Evolutionary conservation across 2,797 vertebrate genomes (phyloP).

Genomic region (Tokudaia tokunoshimensis): DNA sequence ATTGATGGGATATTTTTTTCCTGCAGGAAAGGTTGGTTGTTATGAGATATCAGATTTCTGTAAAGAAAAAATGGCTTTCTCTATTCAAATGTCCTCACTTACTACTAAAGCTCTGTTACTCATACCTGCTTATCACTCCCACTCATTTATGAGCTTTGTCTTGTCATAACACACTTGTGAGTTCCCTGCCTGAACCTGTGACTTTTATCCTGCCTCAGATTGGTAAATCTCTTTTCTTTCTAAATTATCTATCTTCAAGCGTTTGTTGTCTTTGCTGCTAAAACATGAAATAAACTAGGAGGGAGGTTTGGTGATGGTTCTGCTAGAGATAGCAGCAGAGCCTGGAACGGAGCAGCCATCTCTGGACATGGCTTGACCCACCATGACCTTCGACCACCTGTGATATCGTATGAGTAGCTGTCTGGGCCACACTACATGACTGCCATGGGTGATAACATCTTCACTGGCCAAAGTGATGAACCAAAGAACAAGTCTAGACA

Average conservation of each 20-base stretch:
- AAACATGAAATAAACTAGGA: background rate
- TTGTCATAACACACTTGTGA: background rate
- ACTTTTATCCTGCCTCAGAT: background rate
- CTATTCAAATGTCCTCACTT: background rate
- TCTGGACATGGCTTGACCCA: background rate
- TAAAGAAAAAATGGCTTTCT: background rate
- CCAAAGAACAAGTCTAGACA: background rate
- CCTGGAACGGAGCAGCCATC: background rate
- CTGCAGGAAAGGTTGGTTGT: background rate
- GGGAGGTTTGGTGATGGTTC: background rate
- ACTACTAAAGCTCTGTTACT: background rate
- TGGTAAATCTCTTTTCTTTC: background rate
- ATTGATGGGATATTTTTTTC: background rate
- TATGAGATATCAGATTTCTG: background rate
- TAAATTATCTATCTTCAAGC: background rate
- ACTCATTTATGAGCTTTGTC: background rate
- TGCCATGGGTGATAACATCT: background rate
- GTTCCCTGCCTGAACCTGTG: background rate
- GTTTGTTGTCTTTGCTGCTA: background rate
- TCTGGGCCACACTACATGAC: background rate
- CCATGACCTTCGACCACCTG: background rate
- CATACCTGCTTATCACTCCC: background rate
- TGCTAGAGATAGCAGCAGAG: background rate
- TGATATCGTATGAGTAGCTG: accelerated
- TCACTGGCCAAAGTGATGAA: background rate